These are phyloP conservation scores for Lasioglossum oenotherae DNA, from an alignment of 2,888 invertebrate species.

Conservation along the genomic window DNA sequence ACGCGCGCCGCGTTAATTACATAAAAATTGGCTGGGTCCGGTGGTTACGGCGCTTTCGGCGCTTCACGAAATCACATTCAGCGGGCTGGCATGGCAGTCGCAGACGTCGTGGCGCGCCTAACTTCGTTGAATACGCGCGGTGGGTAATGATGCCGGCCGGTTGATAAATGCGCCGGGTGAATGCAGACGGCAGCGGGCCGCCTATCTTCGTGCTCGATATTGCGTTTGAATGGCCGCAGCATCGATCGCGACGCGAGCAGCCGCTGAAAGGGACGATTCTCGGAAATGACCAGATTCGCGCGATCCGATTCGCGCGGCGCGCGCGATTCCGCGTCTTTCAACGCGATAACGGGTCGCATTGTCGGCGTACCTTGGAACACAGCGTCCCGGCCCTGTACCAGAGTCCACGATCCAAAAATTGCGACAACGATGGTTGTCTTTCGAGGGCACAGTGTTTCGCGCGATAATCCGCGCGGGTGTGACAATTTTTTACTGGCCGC, in stretches of 20 bases:
- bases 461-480: background rate
- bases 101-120: constrained; percentile 6
- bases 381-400: background rate
- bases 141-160: constrained; percentile 28
- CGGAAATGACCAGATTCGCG: constrained; percentile 54
- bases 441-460: accelerated
- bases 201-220: constrained; percentile 62
- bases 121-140: constrained; percentile 27
- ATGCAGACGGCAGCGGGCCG: constrained; percentile 34
- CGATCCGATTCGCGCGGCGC: constrained; percentile 38
- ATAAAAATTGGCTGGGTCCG: background rate
- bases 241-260: constrained; percentile 51
- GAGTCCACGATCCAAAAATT: background rate
- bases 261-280: constrained; percentile 54
- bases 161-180: constrained; percentile 51
- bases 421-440: background rate
- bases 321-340: constrained; percentile 35
- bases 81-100: background rate
- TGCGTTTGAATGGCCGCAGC: constrained; percentile 48
- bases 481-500: background rate
- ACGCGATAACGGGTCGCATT: constrained; percentile 35
- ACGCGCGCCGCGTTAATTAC: too few species aligned
- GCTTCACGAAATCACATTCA: constrained; percentile 10
- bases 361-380: background rate
- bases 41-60: background rate